Base-by-base conservation (phyloP, 2,113 vertebrate genomes). In the Romanogobio albipinnatus region DNA sequence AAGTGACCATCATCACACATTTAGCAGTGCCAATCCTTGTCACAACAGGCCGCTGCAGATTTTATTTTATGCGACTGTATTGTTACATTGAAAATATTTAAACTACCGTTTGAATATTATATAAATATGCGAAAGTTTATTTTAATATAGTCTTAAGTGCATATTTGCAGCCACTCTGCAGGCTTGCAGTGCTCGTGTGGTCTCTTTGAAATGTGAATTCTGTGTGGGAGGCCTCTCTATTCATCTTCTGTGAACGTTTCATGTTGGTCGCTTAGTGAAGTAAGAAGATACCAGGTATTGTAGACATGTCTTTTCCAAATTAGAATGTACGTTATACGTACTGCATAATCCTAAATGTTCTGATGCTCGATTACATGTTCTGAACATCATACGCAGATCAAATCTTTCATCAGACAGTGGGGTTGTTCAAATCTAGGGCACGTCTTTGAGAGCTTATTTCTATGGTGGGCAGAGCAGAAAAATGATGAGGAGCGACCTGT, bases 351-450 rank as follows among this genome's bases (percentile, higher is more conserved):
- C 47, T 64, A 22, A 68, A 81, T 81, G 77, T 80, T 47, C 77
- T 62, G 58, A 80, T 62, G 26, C 58, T 45, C 8, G 39, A 47
- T 79, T 61, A 79, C 56, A 61, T 51, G 45, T 49, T 68, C 76
- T 62, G 45, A 66, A 68, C 26, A 74, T 70, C 64, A 74, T 66
- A 45, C 9, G n/a, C 33, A 49, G 68, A 61, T 73, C 36, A 81
- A 49, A 22, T 56, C n/a, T 36, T 74, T 56, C 22, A 51, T 9
- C 75, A 13, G 61, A 66, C 77, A 22, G 58, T 66, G 24, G 29
- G n/a, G 77, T 59, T 36, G 68, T 29, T 58, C 22, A 33, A 61
- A 85, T 84, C 49, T 81, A 76, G 51, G 71, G 43, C 82, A 86
- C 14, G 24, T 66, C 56, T 81, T 71, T 66, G 70, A 71, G 70